phyloP scores from a whole-genome alignment of 2,797 vertebrate genomes.

The Borostomias antarcticus region DNA sequence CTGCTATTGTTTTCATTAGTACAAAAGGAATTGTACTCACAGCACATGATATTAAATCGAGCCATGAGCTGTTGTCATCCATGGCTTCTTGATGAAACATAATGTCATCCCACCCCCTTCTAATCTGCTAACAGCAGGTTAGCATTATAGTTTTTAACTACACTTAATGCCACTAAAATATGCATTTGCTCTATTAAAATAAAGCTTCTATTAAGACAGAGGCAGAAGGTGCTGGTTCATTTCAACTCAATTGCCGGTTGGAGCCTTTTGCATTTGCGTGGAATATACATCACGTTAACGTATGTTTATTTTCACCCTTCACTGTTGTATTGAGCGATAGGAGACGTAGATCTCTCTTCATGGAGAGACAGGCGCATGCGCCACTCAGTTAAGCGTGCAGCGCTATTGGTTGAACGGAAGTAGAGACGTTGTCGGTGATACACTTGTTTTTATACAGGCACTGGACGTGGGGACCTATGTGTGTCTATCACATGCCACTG shows the following conservation, averaged over 20 bases:
- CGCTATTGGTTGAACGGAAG: too few relatives aligned
- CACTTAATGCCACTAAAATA: slow-evolving; percentile 70
- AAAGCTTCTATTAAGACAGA: slow-evolving; percentile 72
- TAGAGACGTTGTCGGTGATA: too few relatives aligned
- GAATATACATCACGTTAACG: too few relatives aligned
- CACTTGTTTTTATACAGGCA: too few relatives aligned
- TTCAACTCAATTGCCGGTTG: slow-evolving; percentile 38
- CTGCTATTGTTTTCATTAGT: slow-evolving; percentile 79
- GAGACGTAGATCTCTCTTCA: too few relatives aligned
- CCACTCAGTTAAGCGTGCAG: too few relatives aligned
- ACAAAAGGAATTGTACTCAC: slow-evolving; percentile 68
- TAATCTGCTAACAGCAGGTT: slow-evolving; percentile 79
- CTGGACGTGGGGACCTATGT: too few relatives aligned
- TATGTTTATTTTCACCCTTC: too few relatives aligned
- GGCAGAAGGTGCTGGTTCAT: slow-evolving; percentile 72
- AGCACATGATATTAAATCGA: slow-evolving; percentile 60
- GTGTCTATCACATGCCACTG: too few relatives aligned
- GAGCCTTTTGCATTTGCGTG: slow-evolving; percentile 28
- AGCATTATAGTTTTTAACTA: slow-evolving; percentile 79
- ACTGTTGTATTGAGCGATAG: not conserved
- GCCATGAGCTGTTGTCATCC: slow-evolving; percentile 57
- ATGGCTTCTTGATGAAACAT: slow-evolving; percentile 54
- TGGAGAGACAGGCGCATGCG: too few relatives aligned
- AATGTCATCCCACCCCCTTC: slow-evolving; percentile 62
- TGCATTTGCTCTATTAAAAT: slow-evolving; percentile 74